Evolutionary conservation across 2,888 invertebrate genomes (phyloP).

Genomic region (Bimastos eiseni): DNA sequence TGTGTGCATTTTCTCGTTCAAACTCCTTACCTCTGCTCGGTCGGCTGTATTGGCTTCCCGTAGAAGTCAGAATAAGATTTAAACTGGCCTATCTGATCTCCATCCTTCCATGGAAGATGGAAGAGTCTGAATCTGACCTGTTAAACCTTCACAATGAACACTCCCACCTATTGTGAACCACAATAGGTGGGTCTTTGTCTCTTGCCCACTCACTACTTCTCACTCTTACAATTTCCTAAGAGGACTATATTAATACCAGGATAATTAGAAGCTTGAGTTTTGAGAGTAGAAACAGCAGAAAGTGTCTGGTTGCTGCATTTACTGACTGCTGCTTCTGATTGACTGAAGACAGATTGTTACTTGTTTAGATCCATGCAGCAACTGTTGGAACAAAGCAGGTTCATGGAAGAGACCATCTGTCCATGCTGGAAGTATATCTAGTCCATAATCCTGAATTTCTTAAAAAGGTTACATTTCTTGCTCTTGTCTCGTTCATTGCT

Average conservation of each 20-base stretch:
- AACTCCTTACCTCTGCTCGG: no score
- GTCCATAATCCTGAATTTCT: conserved; percentile 54
- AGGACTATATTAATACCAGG: background rate
- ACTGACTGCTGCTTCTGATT: background rate
- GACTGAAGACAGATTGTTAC: background rate
- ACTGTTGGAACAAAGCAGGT: conserved; percentile 49
- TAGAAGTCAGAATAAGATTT: no score
- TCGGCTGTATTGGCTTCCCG: no score
- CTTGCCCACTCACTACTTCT: background rate
- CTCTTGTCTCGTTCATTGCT: background rate
- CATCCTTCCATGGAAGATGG: no score
- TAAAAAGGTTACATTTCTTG: conserved; percentile 47
- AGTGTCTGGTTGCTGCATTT: background rate
- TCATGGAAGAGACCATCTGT: conserved; percentile 48
- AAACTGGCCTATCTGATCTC: no score
- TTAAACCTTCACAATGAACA: no score
- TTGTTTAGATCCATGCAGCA: conserved; percentile 44
- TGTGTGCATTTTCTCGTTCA: no score
- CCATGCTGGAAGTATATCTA: conserved; percentile 52
- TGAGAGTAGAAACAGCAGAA: background rate
- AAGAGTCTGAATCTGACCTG: no score
- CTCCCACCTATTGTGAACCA: no score
- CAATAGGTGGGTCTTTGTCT: background rate
- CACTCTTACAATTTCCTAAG: background rate
- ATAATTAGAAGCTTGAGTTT: background rate